A percentile compares a stretch with the other conserved stretches of the same genome.
Evolutionary conservation across 2,797 vertebrate species (phyloP).

Genomic region (Alfaro cultratus): DNA sequence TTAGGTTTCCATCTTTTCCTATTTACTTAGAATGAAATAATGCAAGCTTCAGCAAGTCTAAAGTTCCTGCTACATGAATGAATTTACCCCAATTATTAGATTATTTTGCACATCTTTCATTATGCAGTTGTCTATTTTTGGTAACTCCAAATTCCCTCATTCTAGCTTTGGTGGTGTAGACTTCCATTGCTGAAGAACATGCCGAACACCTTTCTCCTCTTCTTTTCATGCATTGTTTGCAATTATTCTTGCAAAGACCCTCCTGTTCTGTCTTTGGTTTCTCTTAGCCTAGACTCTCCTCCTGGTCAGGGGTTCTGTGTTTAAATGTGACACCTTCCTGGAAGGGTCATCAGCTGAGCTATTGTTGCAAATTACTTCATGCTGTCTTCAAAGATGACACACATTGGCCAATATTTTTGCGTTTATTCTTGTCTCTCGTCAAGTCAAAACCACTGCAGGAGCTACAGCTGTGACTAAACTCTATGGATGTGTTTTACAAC

Average conservation of each 20-base stretch:
- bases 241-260: background rate
- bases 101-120: background rate
- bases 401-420: background rate
- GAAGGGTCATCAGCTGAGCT: background rate
- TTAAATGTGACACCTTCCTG: background rate
- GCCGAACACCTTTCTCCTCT: background rate
- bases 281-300: background rate
- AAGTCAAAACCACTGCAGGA: background rate
- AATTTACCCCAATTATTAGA: background rate
- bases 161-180: background rate
- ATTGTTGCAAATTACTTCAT: background rate
- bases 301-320: background rate
- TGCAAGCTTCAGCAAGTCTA: background rate
- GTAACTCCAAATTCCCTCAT: background rate
- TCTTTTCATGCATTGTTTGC: background rate
- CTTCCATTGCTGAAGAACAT: background rate
- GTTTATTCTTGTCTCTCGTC: background rate
- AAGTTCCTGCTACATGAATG: background rate
- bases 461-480: background rate
- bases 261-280: background rate
- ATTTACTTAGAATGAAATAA: background rate
- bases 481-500: background rate
- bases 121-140: background rate
- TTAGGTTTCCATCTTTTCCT: background rate
- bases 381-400: background rate